Evolutionary conservation across 2,888 invertebrate species (phyloP).

Genomic region (Aphidoletes aphidimyza): DNA sequence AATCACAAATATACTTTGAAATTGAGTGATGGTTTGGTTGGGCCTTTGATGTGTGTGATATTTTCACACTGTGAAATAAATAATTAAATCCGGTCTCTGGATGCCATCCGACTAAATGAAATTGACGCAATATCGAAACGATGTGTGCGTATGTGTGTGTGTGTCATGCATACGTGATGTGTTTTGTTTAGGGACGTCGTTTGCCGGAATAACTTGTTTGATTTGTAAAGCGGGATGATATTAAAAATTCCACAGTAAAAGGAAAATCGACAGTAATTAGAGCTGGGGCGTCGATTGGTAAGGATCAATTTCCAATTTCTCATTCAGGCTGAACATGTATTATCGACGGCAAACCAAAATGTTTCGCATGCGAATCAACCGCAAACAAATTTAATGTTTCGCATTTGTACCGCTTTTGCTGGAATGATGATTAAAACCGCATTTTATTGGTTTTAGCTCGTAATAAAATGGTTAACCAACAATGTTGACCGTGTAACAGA

Average conservation of each 20-base stretch:
- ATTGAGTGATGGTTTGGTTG: neutral
- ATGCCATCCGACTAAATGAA: no score
- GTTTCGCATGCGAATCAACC: neutral
- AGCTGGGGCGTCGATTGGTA: neutral
- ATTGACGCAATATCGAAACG: no score
- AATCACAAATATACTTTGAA: neutral
- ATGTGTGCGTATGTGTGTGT: no score
- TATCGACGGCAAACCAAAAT: neutral
- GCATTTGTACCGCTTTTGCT: neutral
- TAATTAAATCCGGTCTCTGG: slow-evolving; percentile 33
- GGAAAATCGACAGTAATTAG: neutral
- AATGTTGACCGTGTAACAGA: slow-evolving; percentile 3
- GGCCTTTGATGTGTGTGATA: slow-evolving; percentile 47
- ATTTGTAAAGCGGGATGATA: neutral
- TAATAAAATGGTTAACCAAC: slow-evolving; percentile 26
- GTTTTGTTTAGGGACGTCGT: neutral
- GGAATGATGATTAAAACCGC: slow-evolving; percentile 42
- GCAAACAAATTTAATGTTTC: slow-evolving; percentile 44
- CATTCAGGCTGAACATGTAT: neutral
- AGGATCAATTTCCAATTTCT: neutral
- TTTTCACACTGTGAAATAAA: slow-evolving; percentile 19
- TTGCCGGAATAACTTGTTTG: neutral
- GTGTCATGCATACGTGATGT: no score
- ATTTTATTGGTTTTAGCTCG: slow-evolving; percentile 29
- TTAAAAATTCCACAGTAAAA: no score